Evolutionary conservation across 2,113 vertebrate species (phyloP).

Genomic region (Xyliphius kryptos): DNA sequence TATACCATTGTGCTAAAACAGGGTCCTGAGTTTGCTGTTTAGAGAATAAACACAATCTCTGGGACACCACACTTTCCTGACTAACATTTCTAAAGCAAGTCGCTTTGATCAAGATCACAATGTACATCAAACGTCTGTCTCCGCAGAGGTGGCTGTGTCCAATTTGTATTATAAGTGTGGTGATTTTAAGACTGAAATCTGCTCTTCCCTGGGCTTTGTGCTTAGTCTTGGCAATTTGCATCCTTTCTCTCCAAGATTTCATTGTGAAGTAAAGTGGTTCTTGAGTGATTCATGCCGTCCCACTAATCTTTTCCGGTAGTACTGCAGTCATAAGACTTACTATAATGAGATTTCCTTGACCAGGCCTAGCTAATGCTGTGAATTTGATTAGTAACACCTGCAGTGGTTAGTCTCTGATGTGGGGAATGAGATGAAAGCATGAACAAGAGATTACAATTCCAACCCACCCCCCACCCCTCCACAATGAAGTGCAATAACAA

Average conservation of each 20-base stretch:
- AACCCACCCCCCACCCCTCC: too few species aligned
- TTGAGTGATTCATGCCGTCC: constrained; percentile 26
- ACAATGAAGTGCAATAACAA: too few species aligned
- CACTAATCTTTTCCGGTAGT: constrained; percentile 47
- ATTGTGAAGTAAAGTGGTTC: constrained; percentile 17
- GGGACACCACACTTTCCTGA: constrained; percentile 15
- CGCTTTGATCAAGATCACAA: constrained; percentile 39
- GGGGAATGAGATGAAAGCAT: too few species aligned
- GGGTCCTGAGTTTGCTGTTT: constrained; percentile 5
- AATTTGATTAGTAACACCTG: constrained; percentile 51
- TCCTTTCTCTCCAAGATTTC: constrained; percentile 20
- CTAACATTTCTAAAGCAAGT: constrained; percentile 22
- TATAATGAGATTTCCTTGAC: constrained; percentile 59
- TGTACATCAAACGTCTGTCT: constrained; percentile 30
- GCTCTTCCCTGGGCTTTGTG: constrained; percentile 24
- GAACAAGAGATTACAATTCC: too few species aligned
- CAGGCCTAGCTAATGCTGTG: constrained; percentile 40
- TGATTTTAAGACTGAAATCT: constrained; percentile 24
- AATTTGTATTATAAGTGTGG: constrained; percentile 40
- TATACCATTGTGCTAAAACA: neutral
- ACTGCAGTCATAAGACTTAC: constrained; percentile 54
- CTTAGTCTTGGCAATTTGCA: constrained; percentile 16
- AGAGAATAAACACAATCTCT: constrained; percentile 14
- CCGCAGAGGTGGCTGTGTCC: constrained; percentile 9
- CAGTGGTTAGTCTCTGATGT: constrained; percentile 37